Evolutionary conservation across 2,888 invertebrate genomes (phyloP).

Genomic region (Balanococcus diminutus): DNA sequence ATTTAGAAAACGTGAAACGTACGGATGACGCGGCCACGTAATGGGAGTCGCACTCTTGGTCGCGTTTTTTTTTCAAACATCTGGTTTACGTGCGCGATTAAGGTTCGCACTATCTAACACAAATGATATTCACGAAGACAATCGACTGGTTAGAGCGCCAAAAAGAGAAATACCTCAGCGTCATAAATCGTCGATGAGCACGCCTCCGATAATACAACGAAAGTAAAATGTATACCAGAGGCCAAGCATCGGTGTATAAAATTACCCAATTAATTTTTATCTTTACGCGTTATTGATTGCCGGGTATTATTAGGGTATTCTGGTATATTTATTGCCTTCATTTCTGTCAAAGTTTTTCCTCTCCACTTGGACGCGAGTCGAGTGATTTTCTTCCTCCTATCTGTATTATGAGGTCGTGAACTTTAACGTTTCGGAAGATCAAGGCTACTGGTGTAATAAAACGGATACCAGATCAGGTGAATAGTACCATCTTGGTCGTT

Average conservation of each 20-base stretch:
- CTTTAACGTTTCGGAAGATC: constrained; percentile 28
- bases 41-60: neutral
- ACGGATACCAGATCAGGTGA: constrained; percentile 22
- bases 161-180: neutral
- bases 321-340: constrained; percentile 16
- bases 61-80: neutral
- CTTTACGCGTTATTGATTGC: constrained; percentile 29
- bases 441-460: constrained; percentile 22
- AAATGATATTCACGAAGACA: neutral
- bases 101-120: neutral
- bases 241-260: neutral
- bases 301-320: neutral
- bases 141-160: neutral
- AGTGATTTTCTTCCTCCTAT: constrained; percentile 1
- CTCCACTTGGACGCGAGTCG: neutral
- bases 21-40: neutral
- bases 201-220: constrained; percentile 19
- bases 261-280: constrained; percentile 38
- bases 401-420: constrained; percentile 9
- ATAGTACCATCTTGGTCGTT: constrained; percentile 12
- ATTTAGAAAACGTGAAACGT: constrained; percentile 33
- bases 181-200: constrained; percentile 8
- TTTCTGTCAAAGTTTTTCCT: constrained; percentile 12
- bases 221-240: constrained; percentile 9
- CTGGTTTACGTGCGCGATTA: neutral